Percentiles rank a stretch among this genome's conserved stretches.
These are phyloP conservation scores for Rhea pennata DNA, from an alignment of 2,113 vertebrate species.

Conservation along the genomic window DNA sequence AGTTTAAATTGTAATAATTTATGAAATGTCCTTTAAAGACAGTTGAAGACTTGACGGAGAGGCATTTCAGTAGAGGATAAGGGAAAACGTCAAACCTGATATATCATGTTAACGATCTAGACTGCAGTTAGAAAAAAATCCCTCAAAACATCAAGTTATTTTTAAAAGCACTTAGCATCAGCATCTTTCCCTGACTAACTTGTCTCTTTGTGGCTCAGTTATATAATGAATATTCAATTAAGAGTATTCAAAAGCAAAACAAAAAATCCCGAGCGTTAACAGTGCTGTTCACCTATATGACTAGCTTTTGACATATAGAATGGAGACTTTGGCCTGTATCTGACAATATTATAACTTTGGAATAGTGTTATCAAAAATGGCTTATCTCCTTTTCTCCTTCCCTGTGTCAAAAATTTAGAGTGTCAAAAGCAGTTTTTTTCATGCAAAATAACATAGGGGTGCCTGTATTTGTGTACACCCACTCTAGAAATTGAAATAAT, in stretches of 20 bases:
- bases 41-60: background rate
- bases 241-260: background rate
- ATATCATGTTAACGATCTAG: background rate
- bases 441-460: background rate
- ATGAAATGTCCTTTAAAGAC: background rate
- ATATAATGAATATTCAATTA: background rate
- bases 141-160: fast-evolving
- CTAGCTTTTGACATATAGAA: background rate
- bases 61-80: background rate
- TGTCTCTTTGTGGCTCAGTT: background rate
- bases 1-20: background rate
- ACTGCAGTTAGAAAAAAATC: background rate
- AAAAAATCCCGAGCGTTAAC: background rate
- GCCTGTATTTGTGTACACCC: background rate
- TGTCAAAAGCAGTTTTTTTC: background rate
- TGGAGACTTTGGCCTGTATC: background rate
- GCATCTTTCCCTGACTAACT: background rate
- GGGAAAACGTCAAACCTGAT: background rate
- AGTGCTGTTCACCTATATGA: background rate
- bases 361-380: background rate
- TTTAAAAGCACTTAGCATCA: background rate
- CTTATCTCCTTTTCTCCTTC: background rate
- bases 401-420: background rate
- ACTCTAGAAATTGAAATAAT: background rate
- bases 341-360: background rate